Base-by-base conservation (phyloP, 2,888 invertebrate species). In the Zootermopsis nevadensis region DNA sequence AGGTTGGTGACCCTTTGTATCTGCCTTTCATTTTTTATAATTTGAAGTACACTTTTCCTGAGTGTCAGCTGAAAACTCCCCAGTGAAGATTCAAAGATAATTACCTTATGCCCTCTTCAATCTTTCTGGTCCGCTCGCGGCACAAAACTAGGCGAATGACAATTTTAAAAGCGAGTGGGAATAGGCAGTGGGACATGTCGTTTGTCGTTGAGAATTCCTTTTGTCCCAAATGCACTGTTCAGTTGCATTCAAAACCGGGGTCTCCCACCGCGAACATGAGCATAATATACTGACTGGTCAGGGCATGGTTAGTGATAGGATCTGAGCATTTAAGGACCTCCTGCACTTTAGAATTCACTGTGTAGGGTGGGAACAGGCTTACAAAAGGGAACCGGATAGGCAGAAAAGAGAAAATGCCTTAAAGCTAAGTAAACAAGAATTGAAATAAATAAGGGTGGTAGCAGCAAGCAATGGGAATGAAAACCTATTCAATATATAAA, bases 401-500 rank as follows among this genome's bases (percentile, higher is more conserved):
- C 48, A 53, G 77, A 77, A 77, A 33, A 31, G 77, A 77, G 77
- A 31, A 69, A 69, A 77, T 77, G 77, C 79, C 79, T 66, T 74
- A 60, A 66, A 79, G 79, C 60, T 79, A 79, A 79, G 48, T 79
- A 79, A 79, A 79, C 79, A 79, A 79, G 79, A 60, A 79, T 27
- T 66, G 79, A 66, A 79, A 31, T 79, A 79, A 79, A 60, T 77
- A 77, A 55, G 55, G 77, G 30, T 60, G 60, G 60, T 60, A 42
- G 42, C 24, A 22, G 31, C 12, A 33, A 31, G 30, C 42, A 42
- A 48, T 77, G 55, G 30, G 79, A 66, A 79, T 66, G 35, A 79
- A 79, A 79, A 79, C 35, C 79, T 66, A 66, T 79, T 79, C 79
- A 79, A 79, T 79, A 66, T 79, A 66, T 79, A 35, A 79, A 79